phyloP scores from a whole-genome alignment of 1,140 invertebrate species.

The Cotesia glomerata region DNA sequence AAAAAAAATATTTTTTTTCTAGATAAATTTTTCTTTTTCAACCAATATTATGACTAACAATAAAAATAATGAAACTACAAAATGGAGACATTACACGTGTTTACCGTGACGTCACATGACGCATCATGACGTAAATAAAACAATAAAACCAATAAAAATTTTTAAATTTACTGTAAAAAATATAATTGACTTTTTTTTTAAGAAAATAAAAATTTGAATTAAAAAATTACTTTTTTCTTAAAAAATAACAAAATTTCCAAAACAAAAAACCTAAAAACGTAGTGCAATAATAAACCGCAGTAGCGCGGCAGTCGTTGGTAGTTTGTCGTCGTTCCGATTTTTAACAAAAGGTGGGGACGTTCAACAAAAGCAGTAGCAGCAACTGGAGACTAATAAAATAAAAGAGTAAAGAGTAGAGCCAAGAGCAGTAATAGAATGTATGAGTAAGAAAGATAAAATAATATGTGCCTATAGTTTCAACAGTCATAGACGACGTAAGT shows the following conservation, averaged over 20 bases:
- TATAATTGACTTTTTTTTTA: too few species aligned
- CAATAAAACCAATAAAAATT: background rate
- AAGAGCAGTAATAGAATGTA: background rate
- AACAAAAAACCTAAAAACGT: too few species aligned
- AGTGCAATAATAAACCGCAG: background rate
- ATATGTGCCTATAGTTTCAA: background rate
- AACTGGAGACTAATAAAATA: background rate
- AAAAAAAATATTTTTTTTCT: too few species aligned
- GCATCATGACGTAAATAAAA: background rate
- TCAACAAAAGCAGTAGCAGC: slow-evolving; percentile 1
- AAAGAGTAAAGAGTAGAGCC: background rate
- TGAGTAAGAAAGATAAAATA: background rate
- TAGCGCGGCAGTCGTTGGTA: too few species aligned
- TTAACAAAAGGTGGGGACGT: slow-evolving; percentile 1
- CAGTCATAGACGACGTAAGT: too few species aligned
- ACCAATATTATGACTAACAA: too few species aligned
- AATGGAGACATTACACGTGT: background rate
- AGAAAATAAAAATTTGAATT: too few species aligned
- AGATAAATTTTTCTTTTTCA: too few species aligned
- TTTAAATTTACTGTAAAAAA: too few species aligned
- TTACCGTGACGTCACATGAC: slow-evolving; percentile 4
- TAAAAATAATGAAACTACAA: background rate
- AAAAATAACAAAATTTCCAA: too few species aligned
- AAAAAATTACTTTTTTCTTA: too few species aligned
- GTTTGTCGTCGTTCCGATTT: too few species aligned